A percentile compares a stretch with the other conserved stretches of the same genome.
Conservation (phyloP, 2,888 invertebrate genomes). For the Drosophila monieri region DNA sequence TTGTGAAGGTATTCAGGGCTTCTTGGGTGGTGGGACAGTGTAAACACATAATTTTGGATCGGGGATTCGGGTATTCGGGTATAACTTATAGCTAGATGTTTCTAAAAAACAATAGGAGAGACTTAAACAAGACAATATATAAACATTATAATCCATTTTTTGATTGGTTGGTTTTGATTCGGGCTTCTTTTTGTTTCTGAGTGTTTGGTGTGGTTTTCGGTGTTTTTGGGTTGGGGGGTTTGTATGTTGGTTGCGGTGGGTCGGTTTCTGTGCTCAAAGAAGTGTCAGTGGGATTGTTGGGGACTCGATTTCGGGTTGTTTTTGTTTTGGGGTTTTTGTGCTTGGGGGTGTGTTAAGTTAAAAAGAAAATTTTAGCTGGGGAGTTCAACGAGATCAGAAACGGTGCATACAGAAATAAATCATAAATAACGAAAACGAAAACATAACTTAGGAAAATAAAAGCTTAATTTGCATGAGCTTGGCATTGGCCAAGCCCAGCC, state of each 20-base stretch:
- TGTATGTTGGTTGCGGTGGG: slow-evolving; percentile 31
- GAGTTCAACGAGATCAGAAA: slow-evolving; percentile 41
- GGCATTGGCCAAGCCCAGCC: slow-evolving; percentile 11
- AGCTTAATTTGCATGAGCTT: slow-evolving; percentile 51
- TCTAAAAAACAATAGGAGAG: slow-evolving; percentile 66
- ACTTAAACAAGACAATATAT: slow-evolving; percentile 73
- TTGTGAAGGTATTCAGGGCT: slow-evolving; percentile 26
- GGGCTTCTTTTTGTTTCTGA: slow-evolving; percentile 45
- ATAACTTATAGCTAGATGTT: slow-evolving; percentile 69
- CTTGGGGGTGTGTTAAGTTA: slow-evolving; percentile 59
- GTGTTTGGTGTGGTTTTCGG: slow-evolving; percentile 56
- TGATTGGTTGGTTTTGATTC: slow-evolving; percentile 39
- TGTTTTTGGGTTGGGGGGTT: slow-evolving; percentile 58
- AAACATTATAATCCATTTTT: slow-evolving; percentile 59
- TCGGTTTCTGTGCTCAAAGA: slow-evolving; percentile 49
- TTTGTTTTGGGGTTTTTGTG: slow-evolving; percentile 56
- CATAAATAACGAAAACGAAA: slow-evolving; percentile 34
- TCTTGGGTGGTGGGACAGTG: slow-evolving; percentile 16
- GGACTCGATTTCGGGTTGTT: slow-evolving; percentile 43
- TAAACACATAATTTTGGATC: slow-evolving; percentile 34
- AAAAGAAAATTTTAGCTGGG: slow-evolving; percentile 47
- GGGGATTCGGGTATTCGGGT: slow-evolving; percentile 48
- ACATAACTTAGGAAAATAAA: slow-evolving; percentile 33
- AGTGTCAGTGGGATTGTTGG: slow-evolving; percentile 62
- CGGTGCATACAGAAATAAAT: slow-evolving; percentile 46